Percentiles rank a stretch among this genome's conserved stretches.
phyloP scores from a whole-genome alignment of 2,888 invertebrate species.

The Amaurobius ferox region DNA sequence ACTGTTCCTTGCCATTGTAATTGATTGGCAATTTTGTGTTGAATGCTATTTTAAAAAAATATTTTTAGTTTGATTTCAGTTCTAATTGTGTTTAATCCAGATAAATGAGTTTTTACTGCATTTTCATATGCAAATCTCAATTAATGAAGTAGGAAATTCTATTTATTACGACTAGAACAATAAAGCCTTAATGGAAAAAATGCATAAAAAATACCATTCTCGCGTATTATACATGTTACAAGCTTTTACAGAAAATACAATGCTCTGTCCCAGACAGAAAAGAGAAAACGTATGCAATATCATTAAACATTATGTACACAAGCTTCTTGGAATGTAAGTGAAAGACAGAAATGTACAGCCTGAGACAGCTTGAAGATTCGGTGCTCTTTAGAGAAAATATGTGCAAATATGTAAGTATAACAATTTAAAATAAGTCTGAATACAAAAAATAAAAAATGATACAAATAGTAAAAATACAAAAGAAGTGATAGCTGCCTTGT shows the following conservation, averaged over 20 bases:
- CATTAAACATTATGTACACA: slow-evolving; percentile 38
- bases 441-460: neutral
- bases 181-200: slow-evolving; percentile 27
- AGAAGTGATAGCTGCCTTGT: slow-evolving; percentile 17
- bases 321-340: slow-evolving; percentile 51
- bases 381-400: slow-evolving; percentile 1
- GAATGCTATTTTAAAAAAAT: no score
- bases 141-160: no score
- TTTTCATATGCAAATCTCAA: no score
- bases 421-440: neutral
- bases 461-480: slow-evolving; percentile 3
- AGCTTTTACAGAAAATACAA: slow-evolving; percentile 29
- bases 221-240: neutral
- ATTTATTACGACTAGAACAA: slow-evolving; percentile 42
- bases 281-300: slow-evolving; percentile 11
- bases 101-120: no score
- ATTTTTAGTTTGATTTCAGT: no score
- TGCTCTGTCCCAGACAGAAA: slow-evolving; percentile 19
- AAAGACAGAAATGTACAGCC: slow-evolving; percentile 56
- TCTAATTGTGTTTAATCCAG: no score
- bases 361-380: slow-evolving; percentile 22
- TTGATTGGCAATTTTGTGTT: no score
- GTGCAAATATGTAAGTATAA: slow-evolving; percentile 17
- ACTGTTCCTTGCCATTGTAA: no score
- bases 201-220: slow-evolving; percentile 8